Base-by-base conservation (phyloP, 2,113 vertebrate genomes). In the Notarius lentiginosus region DNA sequence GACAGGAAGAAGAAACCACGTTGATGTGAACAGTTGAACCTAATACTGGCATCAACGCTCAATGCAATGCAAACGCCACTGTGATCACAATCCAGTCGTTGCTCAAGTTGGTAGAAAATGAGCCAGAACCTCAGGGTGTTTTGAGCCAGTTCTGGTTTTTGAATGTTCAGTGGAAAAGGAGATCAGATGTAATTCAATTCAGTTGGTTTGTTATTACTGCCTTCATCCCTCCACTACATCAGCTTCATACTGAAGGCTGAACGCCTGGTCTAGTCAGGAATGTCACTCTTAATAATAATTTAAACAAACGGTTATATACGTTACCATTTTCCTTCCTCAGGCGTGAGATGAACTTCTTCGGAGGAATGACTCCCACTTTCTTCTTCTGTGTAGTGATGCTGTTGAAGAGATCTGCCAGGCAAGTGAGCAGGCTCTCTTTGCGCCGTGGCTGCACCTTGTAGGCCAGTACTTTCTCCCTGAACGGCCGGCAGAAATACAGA, bases 321-420 rank as follows among this genome's bases (percentile, higher is more conserved):
- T 20, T 84, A 84, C 97, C 97, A 18, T 98, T 98, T 91, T 98
- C 97, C 81, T 98, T 98, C 89, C 97, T 96, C 91, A 98, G 92
- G 1, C 97, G 93, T 14, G 97, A 97, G 93, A 98, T 97, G 87
- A 98, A 97, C 89, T 97, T 97, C 95, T 97, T 98, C 75, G 97
- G 97, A 22, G 97, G 97, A 92, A 98, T 98, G 93, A 98, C 97
- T 3, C 97, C 97, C 81, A 98, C 97, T 91, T 98, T 98, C 94
- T 97, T 98, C 95, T 98, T 98, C 93, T 98, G 97, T 0, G 97
- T 97, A 86, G 97, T 96, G 58, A 98, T 98, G 93, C 96, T 97
- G 95, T 97, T 97, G 93, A 98, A 98, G 87, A 98, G 95, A 92
- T 98, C 97, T 5, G 97, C 95, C 91, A 98, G 94, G 90, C 97